Base-by-base conservation (phyloP, 1,140 invertebrate species). In the Sesamia nonagrioides region DNA sequence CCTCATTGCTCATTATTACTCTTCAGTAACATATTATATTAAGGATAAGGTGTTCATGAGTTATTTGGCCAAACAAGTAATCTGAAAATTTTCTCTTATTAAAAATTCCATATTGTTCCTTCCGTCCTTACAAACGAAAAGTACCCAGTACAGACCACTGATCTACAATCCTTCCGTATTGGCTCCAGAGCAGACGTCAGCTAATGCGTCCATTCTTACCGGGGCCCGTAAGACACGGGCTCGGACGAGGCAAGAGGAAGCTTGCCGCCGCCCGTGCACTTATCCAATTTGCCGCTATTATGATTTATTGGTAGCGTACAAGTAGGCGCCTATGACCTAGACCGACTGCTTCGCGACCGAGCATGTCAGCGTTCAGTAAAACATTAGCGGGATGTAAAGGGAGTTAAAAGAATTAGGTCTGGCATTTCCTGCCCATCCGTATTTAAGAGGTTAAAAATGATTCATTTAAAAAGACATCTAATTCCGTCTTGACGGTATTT, bases 281-380 rank as follows among this genome's bases (percentile, higher is more conserved):
- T 94, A 94, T 94, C 86, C 92, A 94, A 92, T 94, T 92, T 88
- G 83, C 72, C 66, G 83, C 89, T 89, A 94, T 94, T 92, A 92
- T 91, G 90, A 94, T 94, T 92, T 92, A 94, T 92, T 90, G 90
- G 84, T 85, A 82, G 77, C 77, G 75, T 66, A 75, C 86, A 85
- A 87, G 86, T 84, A 88, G 85, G 88, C 88, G 86, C 88, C 88
- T 86, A 82, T 87, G 87, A 90, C 90, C 87, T 91, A 90, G 90
- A 91, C 90, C 89, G 52, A 74, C 76, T 69, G 66, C 68, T 69
- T 77, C 60, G 7, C 75, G 73, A 75, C 42, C 40, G 71, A 42
- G 69, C 45, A 69, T 58, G 54, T 60, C 37, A 27, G n/a, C 35
- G 40, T 61, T 61, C 42, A 63, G 8, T 63, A 63, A 35, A 15